Base-by-base conservation (phyloP, 2,797 vertebrate genomes). In the Champsocephalus esox region DNA sequence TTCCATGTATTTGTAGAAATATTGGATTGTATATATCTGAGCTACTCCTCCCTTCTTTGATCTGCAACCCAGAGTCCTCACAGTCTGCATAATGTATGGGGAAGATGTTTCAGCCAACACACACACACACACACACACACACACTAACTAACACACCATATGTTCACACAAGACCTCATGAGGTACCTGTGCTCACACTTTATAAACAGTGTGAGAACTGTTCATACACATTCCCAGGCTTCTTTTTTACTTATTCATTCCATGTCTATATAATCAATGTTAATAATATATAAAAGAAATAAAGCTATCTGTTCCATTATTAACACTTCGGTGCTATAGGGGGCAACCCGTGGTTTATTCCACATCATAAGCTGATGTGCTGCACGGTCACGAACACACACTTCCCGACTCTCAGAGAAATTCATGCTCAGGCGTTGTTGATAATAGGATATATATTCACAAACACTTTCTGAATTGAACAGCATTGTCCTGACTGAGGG, bases 261-360 rank as follows among this genome's bases (percentile, higher is more conserved):
- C 65, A 81, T 64, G 79, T 77, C 78, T 79, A 86, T 84, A 83
- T 84, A 83, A 90, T 85, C 77, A 73, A 73, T 83, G 78, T 92
- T 78, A 93, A 92, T 89, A 90, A 91, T 91, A 87, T 78, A 91
- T 87, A 81, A 86, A 57, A 83, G 70, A 83, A 77, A 84, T 77
- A 78, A 88, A 88, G 70, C 73, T 83, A 83, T 74, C 70, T 87
- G 74, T 88, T 85, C 63, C 76, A 93, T 92, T 89, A 92, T 92
- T 90, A 87, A 92, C 73, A 68, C 67, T n/a, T 75, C 72, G 84
- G 81, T 81, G 85, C 77, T 68, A 44, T 68, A 44, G 8, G 21
- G 81, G 80, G 85, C 84, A 65, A 77, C 13, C 49, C 57, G 65
- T 64, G 69, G 60, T 43, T 83, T 72, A 87, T 79, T 82, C 44